Conservation (phyloP, 2,113 vertebrate genomes). For the Bos javanicus region DNA sequence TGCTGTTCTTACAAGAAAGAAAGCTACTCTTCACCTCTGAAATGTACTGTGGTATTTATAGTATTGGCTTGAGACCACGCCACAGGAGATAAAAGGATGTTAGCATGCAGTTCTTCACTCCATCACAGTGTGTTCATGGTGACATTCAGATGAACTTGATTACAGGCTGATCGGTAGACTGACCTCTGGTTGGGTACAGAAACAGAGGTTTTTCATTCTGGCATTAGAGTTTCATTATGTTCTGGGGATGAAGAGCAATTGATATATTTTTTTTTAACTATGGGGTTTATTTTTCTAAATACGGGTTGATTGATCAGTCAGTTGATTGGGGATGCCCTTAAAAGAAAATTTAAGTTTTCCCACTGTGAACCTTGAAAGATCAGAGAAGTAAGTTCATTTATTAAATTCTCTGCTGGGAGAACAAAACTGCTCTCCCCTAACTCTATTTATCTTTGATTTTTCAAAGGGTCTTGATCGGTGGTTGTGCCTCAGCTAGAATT, state of each 20-base stretch:
- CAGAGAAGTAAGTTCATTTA: slow-evolving; percentile 67
- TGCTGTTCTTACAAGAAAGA: not conserved
- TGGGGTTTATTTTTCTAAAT: slow-evolving; percentile 73
- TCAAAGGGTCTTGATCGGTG: slow-evolving; percentile 71
- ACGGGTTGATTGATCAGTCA: slow-evolving; percentile 60
- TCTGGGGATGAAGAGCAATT: slow-evolving; percentile 63
- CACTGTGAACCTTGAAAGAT: slow-evolving; percentile 61
- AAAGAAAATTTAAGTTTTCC: slow-evolving; percentile 65
- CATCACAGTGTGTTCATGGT: not conserved
- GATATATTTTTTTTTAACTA: slow-evolving; percentile 61
- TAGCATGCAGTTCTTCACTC: slow-evolving; percentile 13
- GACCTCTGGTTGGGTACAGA: slow-evolving; percentile 37
- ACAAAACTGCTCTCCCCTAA: slow-evolving; percentile 44
- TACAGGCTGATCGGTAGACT: slow-evolving; percentile 8
- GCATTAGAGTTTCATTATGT: slow-evolving; percentile 19
- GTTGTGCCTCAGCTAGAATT: slow-evolving; percentile 72
- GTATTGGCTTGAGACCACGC: slow-evolving; percentile 22
- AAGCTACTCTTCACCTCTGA: fast-evolving
- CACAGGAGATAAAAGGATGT: not conserved
- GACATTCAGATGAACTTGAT: not conserved
- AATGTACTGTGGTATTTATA: fast-evolving
- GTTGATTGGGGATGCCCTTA: slow-evolving; percentile 61
- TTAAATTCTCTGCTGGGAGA: slow-evolving; percentile 67
- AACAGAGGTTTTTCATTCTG: slow-evolving; percentile 45
- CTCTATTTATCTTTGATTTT: slow-evolving; percentile 74